Percentiles rank a stretch among this genome's conserved stretches.
Conservation (phyloP, 1,140 invertebrate genomes). For the Adelges cooleyi region DNA sequence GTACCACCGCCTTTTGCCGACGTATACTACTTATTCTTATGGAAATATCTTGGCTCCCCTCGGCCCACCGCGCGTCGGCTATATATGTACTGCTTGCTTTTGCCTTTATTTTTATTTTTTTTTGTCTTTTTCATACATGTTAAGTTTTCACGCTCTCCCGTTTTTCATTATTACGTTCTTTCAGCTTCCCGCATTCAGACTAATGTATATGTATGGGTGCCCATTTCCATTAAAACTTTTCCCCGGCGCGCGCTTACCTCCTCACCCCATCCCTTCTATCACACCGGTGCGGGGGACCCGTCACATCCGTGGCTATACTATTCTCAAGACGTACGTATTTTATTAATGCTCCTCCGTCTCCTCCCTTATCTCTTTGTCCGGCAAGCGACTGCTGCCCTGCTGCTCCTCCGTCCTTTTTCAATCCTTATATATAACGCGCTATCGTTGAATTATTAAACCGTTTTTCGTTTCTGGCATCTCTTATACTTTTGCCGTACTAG, state of each 20-base stretch:
- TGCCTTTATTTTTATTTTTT: background rate
- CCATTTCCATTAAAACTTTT: constrained; percentile 29
- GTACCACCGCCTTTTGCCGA: background rate
- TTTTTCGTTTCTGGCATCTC: background rate
- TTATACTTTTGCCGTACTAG: no score
- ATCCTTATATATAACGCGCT: background rate
- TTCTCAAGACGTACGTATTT: constrained; percentile 24
- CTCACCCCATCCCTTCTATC: background rate
- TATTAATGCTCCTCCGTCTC: constrained; percentile 1
- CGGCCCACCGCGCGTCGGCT: no score
- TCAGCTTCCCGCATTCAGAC: constrained; percentile 25
- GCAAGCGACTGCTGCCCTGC: background rate
- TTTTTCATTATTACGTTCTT: constrained; percentile 29
- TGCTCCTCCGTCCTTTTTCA: background rate
- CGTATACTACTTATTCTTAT: constrained; percentile 19
- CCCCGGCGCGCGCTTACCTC: background rate
- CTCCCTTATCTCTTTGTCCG: background rate
- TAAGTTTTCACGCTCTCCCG: constrained; percentile 22
- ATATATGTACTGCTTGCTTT: background rate
- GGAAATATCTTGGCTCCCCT: constrained; percentile 1
- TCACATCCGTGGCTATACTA: constrained; percentile 17
- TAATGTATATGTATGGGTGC: constrained; percentile 29
- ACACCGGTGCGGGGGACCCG: background rate
- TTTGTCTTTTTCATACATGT: constrained; percentile 28
- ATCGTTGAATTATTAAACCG: constrained; percentile 27